Evolutionary conservation across 2,888 invertebrate species (phyloP), one percentile per base, ranked within the genome.

Genomic region (Hydropsyche betteni): DNA sequence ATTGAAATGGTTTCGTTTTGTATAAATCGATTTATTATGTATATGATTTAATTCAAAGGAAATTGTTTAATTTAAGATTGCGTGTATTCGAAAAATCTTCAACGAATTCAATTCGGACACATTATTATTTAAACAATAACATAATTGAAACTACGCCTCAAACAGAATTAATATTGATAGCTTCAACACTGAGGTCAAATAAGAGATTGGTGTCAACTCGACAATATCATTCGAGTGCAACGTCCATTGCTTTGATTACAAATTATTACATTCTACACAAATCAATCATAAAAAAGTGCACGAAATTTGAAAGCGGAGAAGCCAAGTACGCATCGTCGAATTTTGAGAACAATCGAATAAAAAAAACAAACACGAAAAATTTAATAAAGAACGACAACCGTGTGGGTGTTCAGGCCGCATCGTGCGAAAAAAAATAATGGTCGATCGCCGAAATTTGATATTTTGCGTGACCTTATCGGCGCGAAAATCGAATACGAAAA

Each of bases 341-440:
- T n/a, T 36, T 61, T 36, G 4, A 36, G 64, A 12, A 16, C 69
- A 69, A 69, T 74, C 69, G 69, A 53, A n/a, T n/a, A n/a, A n/a
- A 33, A 50, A 69, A 36, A 61, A 61, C 44, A 68, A 58, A 50
- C 51, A 53, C 44, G 10, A 10, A 10, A 44, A 44, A 44, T 44
- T 44, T 44, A 16, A 50, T 68, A 68, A 34, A 16, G 16, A n/a
- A 36, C 38, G 38, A 33, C 14, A 50, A n/a, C 7, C 14, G 36
- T 38, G 50, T 68, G 44, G 36, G 68, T 68, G 38, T 68, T 68
- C 68, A 38, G 38, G 16, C 14, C 68, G 5, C 36, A 33, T 33
- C 4, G 38, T 38, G 68, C 50, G 38, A 50, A 38, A 33, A 36
- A 14, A 14, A 34, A 68, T 38, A 68, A 34, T n/a, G 36, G n/a